These are phyloP conservation scores for Sesamia nonagrioides DNA, from an alignment of 1,140 invertebrate genomes.

Conservation along the genomic window DNA sequence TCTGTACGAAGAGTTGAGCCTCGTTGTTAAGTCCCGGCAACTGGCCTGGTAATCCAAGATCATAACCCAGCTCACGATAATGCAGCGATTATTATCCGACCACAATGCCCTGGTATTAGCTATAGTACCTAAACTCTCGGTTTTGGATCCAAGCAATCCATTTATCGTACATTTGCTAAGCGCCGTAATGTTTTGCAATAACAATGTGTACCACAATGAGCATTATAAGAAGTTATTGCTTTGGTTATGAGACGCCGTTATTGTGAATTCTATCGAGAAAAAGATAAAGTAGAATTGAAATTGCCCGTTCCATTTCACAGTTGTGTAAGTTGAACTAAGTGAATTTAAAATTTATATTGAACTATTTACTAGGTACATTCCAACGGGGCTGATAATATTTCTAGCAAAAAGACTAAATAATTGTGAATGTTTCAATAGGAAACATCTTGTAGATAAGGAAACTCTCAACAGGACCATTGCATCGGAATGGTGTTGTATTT, in stretches of 20 bases:
- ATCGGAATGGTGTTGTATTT: not conserved
- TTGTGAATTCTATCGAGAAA: not conserved
- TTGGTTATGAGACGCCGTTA: not conserved
- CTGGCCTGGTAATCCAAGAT: constrained; percentile 53
- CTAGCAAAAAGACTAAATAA: too few relatives aligned
- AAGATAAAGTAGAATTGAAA: not conserved
- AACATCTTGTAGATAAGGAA: not conserved
- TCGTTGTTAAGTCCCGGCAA: constrained; percentile 31
- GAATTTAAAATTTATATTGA: not conserved
- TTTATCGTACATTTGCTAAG: constrained; percentile 31
- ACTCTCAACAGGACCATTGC: not conserved
- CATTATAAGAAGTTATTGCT: not conserved
- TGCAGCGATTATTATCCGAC: constrained; percentile 48
- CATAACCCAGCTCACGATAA: constrained; percentile 44
- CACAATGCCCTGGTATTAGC: constrained; percentile 44
- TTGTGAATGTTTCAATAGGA: too few relatives aligned
- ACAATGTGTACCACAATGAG: not conserved
- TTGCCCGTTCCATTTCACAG: not conserved
- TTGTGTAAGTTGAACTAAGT: not conserved
- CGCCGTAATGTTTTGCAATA: not conserved
- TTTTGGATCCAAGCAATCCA: constrained; percentile 16
- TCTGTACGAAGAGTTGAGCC: constrained; percentile 25
- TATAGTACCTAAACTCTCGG: constrained; percentile 2
- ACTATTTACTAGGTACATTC: not conserved
- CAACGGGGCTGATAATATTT: not conserved